phyloP scores from a whole-genome alignment of 2,797 vertebrate species.

The Sarcoramphus papa region DNA sequence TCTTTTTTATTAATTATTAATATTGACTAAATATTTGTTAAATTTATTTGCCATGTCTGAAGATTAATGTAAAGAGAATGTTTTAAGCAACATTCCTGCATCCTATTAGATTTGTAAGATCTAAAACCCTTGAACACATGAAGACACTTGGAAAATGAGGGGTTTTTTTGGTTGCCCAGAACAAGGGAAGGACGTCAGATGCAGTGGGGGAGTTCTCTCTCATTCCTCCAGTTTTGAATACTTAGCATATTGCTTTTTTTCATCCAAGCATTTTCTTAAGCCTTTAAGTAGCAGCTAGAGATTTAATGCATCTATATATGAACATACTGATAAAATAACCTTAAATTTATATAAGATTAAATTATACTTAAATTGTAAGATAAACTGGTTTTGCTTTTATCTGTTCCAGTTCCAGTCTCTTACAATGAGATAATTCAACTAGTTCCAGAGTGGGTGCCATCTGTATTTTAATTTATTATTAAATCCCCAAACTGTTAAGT shows the following conservation, averaged over 20 bases:
- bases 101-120: not conserved
- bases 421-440: not conserved
- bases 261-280: not conserved
- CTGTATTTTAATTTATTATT: constrained; percentile 7
- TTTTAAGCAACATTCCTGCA: not conserved
- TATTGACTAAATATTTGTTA: not conserved
- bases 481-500: not conserved
- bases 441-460: not conserved
- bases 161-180: rapidly evolving
- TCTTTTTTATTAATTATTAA: not conserved
- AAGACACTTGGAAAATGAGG: not conserved
- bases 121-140: not conserved
- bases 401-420: not conserved
- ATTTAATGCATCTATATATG: not conserved
- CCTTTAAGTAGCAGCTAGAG: not conserved
- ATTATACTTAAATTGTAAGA: not conserved
- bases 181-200: not conserved
- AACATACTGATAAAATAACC: not conserved
- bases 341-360: not conserved
- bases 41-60: not conserved
- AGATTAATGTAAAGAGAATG: not conserved
- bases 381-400: not conserved
- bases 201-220: not conserved
- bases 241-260: not conserved
- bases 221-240: not conserved